These are phyloP conservation scores for Microvelia longipes DNA, from an alignment of 1,140 invertebrate species.

Conservation along the genomic window DNA sequence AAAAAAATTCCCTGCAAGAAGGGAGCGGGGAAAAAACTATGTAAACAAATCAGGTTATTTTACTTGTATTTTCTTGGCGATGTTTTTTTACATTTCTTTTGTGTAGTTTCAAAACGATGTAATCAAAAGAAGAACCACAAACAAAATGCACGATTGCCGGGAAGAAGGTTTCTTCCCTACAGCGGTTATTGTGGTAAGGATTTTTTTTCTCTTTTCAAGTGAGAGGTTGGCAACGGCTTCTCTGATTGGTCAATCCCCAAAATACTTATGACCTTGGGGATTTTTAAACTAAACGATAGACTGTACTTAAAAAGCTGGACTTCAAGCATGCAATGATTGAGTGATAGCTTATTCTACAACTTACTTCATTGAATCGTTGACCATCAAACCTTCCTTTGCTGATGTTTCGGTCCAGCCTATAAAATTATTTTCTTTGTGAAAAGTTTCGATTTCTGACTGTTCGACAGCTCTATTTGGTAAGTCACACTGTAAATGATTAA, in stretches of 20 bases:
- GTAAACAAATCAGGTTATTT: too few species aligned
- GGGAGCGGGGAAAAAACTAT: too few species aligned
- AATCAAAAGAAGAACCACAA: too few species aligned
- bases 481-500: constrained; percentile 33
- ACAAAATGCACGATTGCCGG: too few species aligned
- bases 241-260: neutral
- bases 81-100: too few species aligned
- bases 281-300: neutral
- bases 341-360: too few species aligned
- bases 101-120: too few species aligned
- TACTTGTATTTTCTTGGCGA: too few species aligned
- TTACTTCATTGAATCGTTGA: constrained; percentile 41
- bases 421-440: constrained; percentile 42
- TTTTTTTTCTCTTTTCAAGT: neutral
- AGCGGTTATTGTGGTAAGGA: neutral
- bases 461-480: constrained; percentile 35
- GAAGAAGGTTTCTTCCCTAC: neutral
- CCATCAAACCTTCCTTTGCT: constrained; percentile 42
- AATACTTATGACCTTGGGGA: neutral
- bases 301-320: neutral
- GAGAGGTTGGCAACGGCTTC: neutral
- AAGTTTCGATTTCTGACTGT: constrained; percentile 39
- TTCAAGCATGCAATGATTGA: neutral
- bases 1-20: too few species aligned
- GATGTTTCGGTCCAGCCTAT: constrained; percentile 45